Base-by-base conservation (phyloP, 2,888 invertebrate genomes). In the Rapana venosa region DNA sequence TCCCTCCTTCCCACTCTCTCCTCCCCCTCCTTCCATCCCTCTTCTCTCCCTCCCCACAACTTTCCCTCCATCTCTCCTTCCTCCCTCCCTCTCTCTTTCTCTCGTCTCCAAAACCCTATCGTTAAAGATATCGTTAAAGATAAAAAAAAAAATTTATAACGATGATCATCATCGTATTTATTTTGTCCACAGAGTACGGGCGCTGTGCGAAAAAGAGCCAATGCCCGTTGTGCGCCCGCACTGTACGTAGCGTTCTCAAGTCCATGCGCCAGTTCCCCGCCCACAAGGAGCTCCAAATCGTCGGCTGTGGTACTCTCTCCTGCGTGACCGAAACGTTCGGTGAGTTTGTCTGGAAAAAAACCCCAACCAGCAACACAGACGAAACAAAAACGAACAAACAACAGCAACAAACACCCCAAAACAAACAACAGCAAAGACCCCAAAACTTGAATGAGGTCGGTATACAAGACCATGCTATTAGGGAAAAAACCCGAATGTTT, bases 241-340 rank as follows among this genome's bases (percentile, higher is more conserved):
- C 94, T 5, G 90, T 94, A 30, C 91, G 90, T 36, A 90, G 91
- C 15, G 91, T 94, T 13, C 88, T 93, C 4, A 90, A 91, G 15
- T 90, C 92, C 47, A 92, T 93, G 87, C 89, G 89, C 30, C 86
- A 90, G 26, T 94, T 93, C 87, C 91, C 89, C 17, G 87, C 92
- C 26, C 93, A 93, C 36, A 91, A 93, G 17, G 94, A 94, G 85
- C 91, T 94, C 2, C 92, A 93, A 87, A 90, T 92, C 13, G 90
- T 92, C 35, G 90, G 90, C n/a, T 92, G 90, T n/a, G 92, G 90
- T 0, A 90, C 92, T 4, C 84, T 92, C 20, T 89, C 92, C 5
- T 92, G 92, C 74, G 87, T 92, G 35, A 58, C 88, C 22, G 91
- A 92, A 35, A 90, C 91, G 70, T 90, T 90, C n/a, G 86, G 92